A percentile compares a stretch with the other conserved stretches of the same genome.
Evolutionary conservation across 2,797 vertebrate genomes (phyloP).

Genomic region (Aratinga solstitialis): DNA sequence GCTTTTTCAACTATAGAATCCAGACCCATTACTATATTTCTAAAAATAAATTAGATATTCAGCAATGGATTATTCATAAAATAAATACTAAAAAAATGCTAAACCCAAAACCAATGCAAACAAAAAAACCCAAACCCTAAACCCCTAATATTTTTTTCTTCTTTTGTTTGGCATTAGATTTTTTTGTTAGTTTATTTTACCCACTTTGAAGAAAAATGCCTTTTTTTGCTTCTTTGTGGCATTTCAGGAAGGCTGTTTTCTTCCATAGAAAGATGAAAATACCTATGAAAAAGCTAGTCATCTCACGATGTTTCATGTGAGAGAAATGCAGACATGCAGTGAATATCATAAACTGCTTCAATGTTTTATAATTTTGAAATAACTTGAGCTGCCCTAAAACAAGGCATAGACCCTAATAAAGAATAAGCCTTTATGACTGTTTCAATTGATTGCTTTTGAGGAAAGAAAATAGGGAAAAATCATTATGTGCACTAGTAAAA

Average conservation of each 20-base stretch:
- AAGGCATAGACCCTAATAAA: constrained; percentile 62
- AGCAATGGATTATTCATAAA: background rate
- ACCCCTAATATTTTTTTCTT: background rate
- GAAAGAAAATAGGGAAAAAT: constrained; percentile 61
- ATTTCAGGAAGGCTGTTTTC: background rate
- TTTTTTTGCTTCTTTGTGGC: background rate
- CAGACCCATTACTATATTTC: background rate
- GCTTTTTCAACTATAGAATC: background rate
- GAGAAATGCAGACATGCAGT: background rate
- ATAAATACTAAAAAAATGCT: background rate
- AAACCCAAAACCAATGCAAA: background rate
- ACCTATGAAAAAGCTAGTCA: background rate
- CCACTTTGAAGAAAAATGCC: background rate
- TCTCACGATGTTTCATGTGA: background rate
- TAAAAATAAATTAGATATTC: background rate
- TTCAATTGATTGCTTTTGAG: constrained; percentile 63
- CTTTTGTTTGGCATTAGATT: background rate
- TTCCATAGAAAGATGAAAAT: background rate
- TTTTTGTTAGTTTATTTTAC: background rate
- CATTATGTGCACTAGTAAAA: constrained; percentile 60
- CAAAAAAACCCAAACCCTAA: background rate
- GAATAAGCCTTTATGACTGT: constrained; percentile 63
- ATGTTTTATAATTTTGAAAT: constrained; percentile 56
- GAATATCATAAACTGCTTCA: constrained; percentile 6
- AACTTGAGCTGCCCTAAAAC: constrained; percentile 45